Conservation (phyloP, 2,113 vertebrate genomes). For the Vireo altiloquus region DNA sequence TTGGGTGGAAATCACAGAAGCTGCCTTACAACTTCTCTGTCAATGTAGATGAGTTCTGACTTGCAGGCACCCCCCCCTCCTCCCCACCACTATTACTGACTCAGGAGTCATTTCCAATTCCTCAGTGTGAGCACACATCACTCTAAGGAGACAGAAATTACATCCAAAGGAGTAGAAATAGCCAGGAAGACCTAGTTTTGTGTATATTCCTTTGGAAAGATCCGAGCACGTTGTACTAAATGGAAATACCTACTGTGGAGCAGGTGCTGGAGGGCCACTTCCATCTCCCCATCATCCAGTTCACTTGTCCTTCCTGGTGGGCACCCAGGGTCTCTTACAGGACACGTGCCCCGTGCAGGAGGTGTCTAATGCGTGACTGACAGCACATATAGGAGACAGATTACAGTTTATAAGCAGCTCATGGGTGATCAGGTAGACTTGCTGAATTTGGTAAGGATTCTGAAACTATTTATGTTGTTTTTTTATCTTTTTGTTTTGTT, state of each 20-base stretch:
- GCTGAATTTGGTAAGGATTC: background rate
- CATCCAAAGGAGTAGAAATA: background rate
- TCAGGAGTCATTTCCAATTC: slow-evolving; percentile 41
- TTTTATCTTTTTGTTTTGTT: background rate
- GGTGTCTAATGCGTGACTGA: background rate
- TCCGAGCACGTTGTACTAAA: background rate
- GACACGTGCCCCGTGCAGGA: accelerated
- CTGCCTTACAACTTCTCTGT: slow-evolving; percentile 19
- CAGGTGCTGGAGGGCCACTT: background rate
- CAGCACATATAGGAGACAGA: background rate
- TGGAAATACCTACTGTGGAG: background rate
- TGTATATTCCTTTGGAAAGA: background rate
- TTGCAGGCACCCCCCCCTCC: background rate
- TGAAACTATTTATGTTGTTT: background rate
- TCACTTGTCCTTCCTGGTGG: background rate
- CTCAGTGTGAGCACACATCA: background rate
- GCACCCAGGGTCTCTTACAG: too few species aligned
- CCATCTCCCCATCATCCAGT: background rate
- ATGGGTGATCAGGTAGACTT: background rate
- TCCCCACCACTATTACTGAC: background rate
- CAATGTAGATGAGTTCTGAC: slow-evolving; percentile 16
- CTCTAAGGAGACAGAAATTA: slow-evolving; percentile 27
- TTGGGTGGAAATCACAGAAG: slow-evolving; percentile 28
- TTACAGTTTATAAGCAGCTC: background rate
- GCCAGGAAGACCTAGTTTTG: slow-evolving; percentile 31